phyloP scores from a whole-genome alignment of 2,888 invertebrate species.

The Andrena haemorrhoa region DNA sequence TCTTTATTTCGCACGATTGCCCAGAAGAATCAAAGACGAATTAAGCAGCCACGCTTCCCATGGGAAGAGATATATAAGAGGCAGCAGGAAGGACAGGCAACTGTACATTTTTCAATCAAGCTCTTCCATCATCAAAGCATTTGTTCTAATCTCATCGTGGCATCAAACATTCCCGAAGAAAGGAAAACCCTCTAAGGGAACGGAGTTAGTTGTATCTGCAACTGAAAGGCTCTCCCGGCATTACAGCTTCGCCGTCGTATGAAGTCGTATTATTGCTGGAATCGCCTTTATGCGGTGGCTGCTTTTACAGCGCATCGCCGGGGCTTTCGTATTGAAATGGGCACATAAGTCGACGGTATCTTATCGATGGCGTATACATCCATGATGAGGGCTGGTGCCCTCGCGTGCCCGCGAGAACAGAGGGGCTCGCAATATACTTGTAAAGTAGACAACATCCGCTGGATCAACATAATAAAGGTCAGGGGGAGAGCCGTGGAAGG shows the following conservation, averaged over 20 bases:
- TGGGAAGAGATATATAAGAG: no score
- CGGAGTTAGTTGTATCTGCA: not conserved
- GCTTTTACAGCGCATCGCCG: conserved; percentile 26
- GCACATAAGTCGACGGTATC: conserved; percentile 47
- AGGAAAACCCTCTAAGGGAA: not conserved
- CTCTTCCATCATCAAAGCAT: not conserved
- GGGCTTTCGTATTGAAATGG: conserved; percentile 52
- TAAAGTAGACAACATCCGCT: conserved; percentile 61
- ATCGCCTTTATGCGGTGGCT: conserved; percentile 12
- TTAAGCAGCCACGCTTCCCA: no score
- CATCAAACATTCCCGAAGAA: not conserved
- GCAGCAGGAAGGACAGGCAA: not conserved
- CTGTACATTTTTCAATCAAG: not conserved
- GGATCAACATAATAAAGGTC: conserved; percentile 67
- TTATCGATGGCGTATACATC: conserved; percentile 53
- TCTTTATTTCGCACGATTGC: no score
- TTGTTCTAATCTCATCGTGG: not conserved
- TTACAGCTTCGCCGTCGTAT: not conserved
- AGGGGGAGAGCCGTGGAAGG: conserved; percentile 14
- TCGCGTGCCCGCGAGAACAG: conserved; percentile 33
- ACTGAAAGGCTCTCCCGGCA: not conserved
- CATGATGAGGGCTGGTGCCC: conserved; percentile 45
- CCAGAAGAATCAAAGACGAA: no score
- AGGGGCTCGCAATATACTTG: conserved; percentile 56
- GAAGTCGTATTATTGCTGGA: conserved; percentile 32